A percentile compares a stretch with the other conserved stretches of the same genome.
These are phyloP conservation scores for Saxidomus purpurata DNA, from an alignment of 1,140 invertebrate species.

Conservation along the genomic window DNA sequence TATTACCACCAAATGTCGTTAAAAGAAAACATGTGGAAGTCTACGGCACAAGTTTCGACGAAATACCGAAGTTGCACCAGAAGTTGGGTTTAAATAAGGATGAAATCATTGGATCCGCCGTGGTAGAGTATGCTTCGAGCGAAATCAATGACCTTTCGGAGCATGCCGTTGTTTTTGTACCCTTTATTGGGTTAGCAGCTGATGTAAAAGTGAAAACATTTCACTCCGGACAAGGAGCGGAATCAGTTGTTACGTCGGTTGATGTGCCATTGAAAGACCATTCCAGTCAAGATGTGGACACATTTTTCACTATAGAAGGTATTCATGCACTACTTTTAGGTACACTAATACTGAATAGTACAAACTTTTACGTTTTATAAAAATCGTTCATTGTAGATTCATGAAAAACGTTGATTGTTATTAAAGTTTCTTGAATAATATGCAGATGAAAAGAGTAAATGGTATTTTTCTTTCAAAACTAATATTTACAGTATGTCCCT, in stretches of 20 bases:
- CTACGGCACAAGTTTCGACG: not conserved
- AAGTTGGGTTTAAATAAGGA: not conserved
- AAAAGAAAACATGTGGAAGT: not conserved
- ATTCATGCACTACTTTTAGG: not conserved
- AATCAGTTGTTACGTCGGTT: not conserved
- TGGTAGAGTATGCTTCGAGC: not conserved
- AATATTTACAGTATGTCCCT: too few relatives aligned
- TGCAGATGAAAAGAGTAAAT: too few relatives aligned
- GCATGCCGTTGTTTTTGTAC: constrained; percentile 1
- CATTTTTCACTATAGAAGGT: not conserved
- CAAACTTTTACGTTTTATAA: too few relatives aligned
- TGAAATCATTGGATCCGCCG: not conserved
- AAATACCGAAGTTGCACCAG: not conserved
- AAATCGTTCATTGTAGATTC: too few relatives aligned
- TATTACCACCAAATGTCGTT: not conserved
- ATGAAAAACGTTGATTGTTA: too few relatives aligned
- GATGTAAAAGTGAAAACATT: constrained; percentile 26
- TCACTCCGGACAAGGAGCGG: constrained; percentile 12
- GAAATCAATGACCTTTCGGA: not conserved
- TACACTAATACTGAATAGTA: too few relatives aligned
- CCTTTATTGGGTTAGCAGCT: not conserved
- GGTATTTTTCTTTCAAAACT: too few relatives aligned
- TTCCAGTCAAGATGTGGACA: constrained; percentile 8
- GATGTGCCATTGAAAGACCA: not conserved
- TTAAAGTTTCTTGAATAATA: too few relatives aligned